A percentile compares a stretch with the other conserved stretches of the same genome.
phyloP scores from a whole-genome alignment of 2,888 invertebrate genomes.

The Tethea ocularis region DNA sequence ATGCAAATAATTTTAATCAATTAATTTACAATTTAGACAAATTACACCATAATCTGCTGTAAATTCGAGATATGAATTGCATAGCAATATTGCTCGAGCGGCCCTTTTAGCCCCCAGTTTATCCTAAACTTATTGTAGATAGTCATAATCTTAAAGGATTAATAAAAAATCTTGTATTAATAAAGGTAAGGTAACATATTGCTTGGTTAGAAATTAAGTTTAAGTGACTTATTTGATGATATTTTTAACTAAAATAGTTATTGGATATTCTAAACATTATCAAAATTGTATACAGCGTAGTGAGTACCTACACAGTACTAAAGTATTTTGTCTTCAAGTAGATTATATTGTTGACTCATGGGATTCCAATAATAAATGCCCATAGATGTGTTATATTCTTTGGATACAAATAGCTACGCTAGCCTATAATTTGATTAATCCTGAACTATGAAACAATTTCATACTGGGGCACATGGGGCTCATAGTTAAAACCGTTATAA shows the following conservation, averaged over 20 bases:
- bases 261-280: background rate
- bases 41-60: no score
- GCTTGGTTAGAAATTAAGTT: constrained; percentile 3
- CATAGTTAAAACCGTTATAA: constrained; percentile 74
- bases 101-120: background rate
- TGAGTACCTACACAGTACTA: background rate
- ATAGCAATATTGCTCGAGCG: no score
- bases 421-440: constrained; percentile 15
- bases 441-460: constrained; percentile 66
- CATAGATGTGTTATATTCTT: constrained; percentile 13
- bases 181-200: constrained; percentile 5
- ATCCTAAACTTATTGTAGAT: background rate
- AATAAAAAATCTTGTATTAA: background rate
- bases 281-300: background rate
- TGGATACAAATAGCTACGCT: constrained; percentile 19
- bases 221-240: background rate
- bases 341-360: background rate
- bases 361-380: background rate
- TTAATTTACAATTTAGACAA: no score
- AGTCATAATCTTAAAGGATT: background rate
- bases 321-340: background rate
- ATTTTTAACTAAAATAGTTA: background rate
- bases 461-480: constrained; percentile 72
- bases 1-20: no score
- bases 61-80: no score